Conservation (phyloP, 2,113 vertebrate genomes). For the Epinephelus fuscoguttatus region DNA sequence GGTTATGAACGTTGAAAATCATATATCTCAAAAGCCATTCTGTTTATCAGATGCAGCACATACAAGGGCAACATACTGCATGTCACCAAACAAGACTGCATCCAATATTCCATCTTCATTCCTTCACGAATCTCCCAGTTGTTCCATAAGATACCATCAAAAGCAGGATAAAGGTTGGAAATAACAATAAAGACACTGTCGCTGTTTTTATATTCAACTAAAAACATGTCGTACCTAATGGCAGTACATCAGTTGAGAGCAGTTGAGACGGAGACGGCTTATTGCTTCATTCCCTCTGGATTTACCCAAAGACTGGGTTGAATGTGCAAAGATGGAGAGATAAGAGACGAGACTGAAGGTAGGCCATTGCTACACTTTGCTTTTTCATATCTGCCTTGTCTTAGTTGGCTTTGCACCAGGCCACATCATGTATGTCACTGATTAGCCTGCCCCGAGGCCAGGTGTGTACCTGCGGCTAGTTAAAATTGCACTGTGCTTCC, state of each 20-base stretch:
- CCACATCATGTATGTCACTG: constrained; percentile 38
- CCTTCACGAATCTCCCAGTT: constrained; percentile 14
- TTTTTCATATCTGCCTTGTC: constrained; percentile 30
- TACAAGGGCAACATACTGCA: background rate
- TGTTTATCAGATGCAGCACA: constrained; percentile 31
- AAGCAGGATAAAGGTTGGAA: constrained; percentile 6
- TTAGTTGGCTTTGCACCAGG: constrained; percentile 22
- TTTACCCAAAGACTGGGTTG: constrained; percentile 29
- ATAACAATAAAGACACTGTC: constrained; percentile 1
- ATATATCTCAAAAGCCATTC: constrained; percentile 8
- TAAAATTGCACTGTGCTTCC: constrained; percentile 6
- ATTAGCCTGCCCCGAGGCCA: constrained; percentile 21
- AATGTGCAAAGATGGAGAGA: constrained; percentile 28
- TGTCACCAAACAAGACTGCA: background rate
- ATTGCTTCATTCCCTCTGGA: constrained; percentile 11
- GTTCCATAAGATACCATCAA: constrained; percentile 26
- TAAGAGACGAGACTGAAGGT: constrained; percentile 21
- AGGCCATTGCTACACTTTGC: background rate
- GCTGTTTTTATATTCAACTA: constrained; percentile 3
- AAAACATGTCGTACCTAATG: constrained; percentile 16
- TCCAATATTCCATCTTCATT: constrained; percentile 19
- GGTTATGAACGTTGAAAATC: constrained; percentile 13
- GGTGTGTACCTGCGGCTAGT: constrained; percentile 3
- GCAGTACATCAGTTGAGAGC: constrained; percentile 24
- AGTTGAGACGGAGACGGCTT: background rate